Base-by-base conservation (phyloP, 2,888 invertebrate genomes). In the Pegoplata infirma region DNA sequence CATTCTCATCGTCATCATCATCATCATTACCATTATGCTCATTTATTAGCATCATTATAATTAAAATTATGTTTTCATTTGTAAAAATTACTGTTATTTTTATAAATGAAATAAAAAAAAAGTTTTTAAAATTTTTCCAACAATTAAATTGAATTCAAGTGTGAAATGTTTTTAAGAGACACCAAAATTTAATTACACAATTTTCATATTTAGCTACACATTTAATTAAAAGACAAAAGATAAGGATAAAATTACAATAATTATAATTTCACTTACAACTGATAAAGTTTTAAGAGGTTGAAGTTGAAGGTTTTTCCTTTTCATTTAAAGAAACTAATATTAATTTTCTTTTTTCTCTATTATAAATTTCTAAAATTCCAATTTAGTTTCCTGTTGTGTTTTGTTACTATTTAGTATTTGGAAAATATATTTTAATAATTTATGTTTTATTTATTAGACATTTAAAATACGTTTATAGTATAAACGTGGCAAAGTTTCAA, bases 401-500 rank as follows among this genome's bases (percentile, higher is more conserved):
- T 12, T 10, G 19, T 68, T 19, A 4, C 3, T 14, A 5, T 32
- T 40, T 40, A 40, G 14, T n/a, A 19, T 61, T 17, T 28, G 12
- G 7, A 12, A 28, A 12, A 28, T 61, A 7, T 21, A 49, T 32
- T 12, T 28, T 19, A n/a, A 32, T 5, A 14, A 64, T 47, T 40
- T 40, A 40, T 58, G 46, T 74, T 23, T 55, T 53, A 67, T 68
- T 67, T 75, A 75, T 75, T 19, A 47, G 47, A 68, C 61, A 68
- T 36, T 55, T 28, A 46, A 67, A 59, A 46, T 58, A 53, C 36
- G 59, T 51, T 59, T 16, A 53, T 23, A 28, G 53, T 16, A 32
- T 46, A 49, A 25, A 67, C 74, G 66, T 75, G 67, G 47, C 61
- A 61, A 46, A 59, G 44, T 68, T 75, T 55, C 28, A 67, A 68